These are phyloP conservation scores for Myopa testacea DNA, from an alignment of 2,888 invertebrate genomes.

Conservation along the genomic window DNA sequence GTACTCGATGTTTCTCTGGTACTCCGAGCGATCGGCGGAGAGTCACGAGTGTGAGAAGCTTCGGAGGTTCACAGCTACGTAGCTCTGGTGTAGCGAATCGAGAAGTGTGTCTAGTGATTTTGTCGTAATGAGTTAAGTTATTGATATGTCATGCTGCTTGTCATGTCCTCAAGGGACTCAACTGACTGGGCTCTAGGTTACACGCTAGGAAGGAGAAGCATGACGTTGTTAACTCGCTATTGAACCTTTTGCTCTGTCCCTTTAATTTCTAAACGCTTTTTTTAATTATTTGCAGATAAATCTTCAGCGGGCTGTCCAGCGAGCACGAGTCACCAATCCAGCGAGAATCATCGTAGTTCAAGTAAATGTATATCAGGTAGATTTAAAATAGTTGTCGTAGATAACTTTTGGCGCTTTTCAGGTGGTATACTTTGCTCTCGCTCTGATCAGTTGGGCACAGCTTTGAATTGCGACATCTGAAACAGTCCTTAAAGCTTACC, in stretches of 20 bases:
- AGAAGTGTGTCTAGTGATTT: slow-evolving; percentile 50
- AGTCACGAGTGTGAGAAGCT: slow-evolving; percentile 32
- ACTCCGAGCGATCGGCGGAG: neutral
- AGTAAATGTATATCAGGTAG: slow-evolving; percentile 63
- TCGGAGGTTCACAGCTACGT: neutral
- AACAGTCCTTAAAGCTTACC: too few relatives aligned
- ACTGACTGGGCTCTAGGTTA: too few relatives aligned
- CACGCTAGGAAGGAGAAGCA: too few relatives aligned
- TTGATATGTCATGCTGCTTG: slow-evolving; percentile 16
- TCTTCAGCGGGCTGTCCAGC: slow-evolving; percentile 61
- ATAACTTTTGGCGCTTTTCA: neutral
- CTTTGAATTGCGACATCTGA: too few relatives aligned
- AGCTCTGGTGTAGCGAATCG: slow-evolving; percentile 50
- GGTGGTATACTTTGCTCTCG: too few relatives aligned
- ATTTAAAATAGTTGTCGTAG: slow-evolving; percentile 44
- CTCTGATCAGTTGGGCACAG: too few relatives aligned
- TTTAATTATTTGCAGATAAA: slow-evolving; percentile 59
- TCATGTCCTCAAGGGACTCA: neutral
- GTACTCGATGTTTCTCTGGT: neutral
- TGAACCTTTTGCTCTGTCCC: too few relatives aligned
- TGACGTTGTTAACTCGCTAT: too few relatives aligned
- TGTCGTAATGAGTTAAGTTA: neutral
- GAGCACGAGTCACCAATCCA: slow-evolving; percentile 57
- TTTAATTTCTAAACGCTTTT: neutral
- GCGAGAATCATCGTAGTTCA: slow-evolving; percentile 57